phyloP scores from a whole-genome alignment of 2,113 vertebrate species.

The Otolemur garnettii region DNA sequence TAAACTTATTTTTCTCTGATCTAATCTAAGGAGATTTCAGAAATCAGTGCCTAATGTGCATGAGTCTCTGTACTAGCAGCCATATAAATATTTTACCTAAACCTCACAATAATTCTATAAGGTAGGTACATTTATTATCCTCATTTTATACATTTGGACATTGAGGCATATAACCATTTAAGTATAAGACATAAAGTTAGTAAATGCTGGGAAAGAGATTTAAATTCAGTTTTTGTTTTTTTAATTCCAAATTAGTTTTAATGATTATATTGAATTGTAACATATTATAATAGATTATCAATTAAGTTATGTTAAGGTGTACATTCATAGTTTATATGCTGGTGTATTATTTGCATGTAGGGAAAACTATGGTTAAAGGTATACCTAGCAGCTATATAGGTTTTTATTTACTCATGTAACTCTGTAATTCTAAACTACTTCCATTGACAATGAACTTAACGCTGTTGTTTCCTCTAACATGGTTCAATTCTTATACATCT shows the following conservation, averaged over 20 bases:
- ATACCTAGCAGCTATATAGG: background rate
- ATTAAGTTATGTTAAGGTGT: background rate
- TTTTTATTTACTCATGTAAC: background rate
- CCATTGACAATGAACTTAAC: background rate
- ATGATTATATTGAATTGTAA: background rate
- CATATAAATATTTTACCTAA: slow-evolving; percentile 42
- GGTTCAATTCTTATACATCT: slow-evolving; percentile 15
- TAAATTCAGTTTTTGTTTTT: background rate
- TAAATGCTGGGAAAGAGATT: background rate
- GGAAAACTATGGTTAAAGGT: background rate
- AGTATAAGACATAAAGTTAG: slow-evolving; percentile 7
- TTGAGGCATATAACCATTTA: slow-evolving; percentile 3
- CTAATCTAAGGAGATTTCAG: slow-evolving; percentile 40
- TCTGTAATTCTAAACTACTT: background rate
- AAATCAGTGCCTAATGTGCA: background rate
- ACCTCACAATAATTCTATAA: background rate
- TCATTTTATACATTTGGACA: background rate
- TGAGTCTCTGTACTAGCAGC: background rate
- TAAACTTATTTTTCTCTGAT: background rate
- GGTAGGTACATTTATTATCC: background rate
- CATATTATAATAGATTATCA: background rate
- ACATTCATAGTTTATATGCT: background rate
- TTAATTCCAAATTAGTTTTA: background rate
- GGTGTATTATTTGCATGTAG: background rate
- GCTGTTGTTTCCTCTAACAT: slow-evolving; percentile 22